Evolutionary conservation across 2,888 invertebrate genomes (phyloP).

Genomic region (Xestia rhomboidea): DNA sequence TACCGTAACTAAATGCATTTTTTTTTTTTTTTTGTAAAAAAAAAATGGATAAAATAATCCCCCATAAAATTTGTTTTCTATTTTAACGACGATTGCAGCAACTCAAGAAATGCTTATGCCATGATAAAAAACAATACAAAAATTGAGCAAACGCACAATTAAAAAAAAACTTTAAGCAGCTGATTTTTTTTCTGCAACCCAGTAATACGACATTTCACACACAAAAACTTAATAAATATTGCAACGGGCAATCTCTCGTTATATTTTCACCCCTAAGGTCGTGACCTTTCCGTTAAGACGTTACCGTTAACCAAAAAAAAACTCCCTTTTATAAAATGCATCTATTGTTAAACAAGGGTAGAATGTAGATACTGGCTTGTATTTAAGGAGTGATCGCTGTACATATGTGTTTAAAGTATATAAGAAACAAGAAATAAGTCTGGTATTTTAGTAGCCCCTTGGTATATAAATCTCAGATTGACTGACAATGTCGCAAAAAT

Average conservation of each 20-base stretch:
- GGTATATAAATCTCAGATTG: conserved; percentile 17
- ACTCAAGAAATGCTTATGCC: neutral
- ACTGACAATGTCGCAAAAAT: conserved; percentile 13
- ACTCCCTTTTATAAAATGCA: conserved; percentile 53
- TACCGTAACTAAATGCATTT: neutral
- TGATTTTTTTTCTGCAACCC: conserved; percentile 25
- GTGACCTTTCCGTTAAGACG: conserved; percentile 52
- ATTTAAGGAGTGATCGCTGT: conserved; percentile 27
- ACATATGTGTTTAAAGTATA: conserved; percentile 24
- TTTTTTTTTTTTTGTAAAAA: neutral
- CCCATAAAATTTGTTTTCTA: neutral
- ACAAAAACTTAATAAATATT: conserved; percentile 56
- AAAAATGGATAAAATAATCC: neutral
- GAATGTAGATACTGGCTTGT: conserved; percentile 17
- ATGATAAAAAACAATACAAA: neutral
- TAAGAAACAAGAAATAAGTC: conserved; percentile 18
- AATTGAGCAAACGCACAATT: neutral
- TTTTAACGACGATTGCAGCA: neutral
- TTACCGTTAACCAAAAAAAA: conserved; percentile 55
- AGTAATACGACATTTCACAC: conserved; percentile 40
- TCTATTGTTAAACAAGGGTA: conserved; percentile 52
- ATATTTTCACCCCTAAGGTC: conserved; percentile 51
- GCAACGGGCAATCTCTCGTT: conserved; percentile 43
- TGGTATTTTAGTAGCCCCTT: conserved; percentile 8
- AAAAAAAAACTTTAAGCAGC: conserved; percentile 12